Evolutionary conservation across 2,797 vertebrate species (phyloP).

Genomic region (Diglossa cyanea): DNA sequence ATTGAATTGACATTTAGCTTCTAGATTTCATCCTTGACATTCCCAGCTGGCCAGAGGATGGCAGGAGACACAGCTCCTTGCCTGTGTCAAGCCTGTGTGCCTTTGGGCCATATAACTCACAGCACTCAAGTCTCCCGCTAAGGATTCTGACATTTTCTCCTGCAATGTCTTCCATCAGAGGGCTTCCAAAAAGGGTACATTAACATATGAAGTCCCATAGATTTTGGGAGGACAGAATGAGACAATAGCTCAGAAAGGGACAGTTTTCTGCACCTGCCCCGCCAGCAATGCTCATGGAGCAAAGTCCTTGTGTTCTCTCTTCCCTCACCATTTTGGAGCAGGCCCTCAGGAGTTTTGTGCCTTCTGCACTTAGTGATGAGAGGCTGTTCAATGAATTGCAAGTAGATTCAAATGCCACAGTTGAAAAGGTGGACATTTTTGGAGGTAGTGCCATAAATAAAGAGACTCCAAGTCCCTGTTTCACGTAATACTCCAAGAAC

Average conservation of each 20-base stretch:
- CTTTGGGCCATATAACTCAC: neutral
- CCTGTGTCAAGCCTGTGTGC: neutral
- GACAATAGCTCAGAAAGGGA: neutral
- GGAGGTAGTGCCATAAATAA: neutral
- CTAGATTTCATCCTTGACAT: neutral
- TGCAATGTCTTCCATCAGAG: neutral
- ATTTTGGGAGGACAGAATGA: neutral
- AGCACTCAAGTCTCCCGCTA: neutral
- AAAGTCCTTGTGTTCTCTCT: neutral
- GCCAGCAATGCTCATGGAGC: fast-evolving
- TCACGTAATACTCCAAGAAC: neutral
- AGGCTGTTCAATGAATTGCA: neutral
- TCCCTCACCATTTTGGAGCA: neutral
- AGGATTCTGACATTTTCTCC: slow-evolving; percentile 24
- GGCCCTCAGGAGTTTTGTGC: neutral
- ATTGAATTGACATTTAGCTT: slow-evolving; percentile 10
- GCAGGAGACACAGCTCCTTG: neutral
- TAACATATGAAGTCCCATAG: slow-evolving; percentile 14
- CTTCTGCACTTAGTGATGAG: neutral
- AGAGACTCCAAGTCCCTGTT: neutral
- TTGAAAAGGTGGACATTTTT: neutral
- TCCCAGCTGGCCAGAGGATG: neutral
- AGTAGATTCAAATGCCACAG: neutral
- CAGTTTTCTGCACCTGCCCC: fast-evolving
- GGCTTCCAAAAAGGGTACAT: slow-evolving; percentile 29